Base-by-base conservation (phyloP, 1,140 invertebrate species). In the Potamilus streckersoni region DNA sequence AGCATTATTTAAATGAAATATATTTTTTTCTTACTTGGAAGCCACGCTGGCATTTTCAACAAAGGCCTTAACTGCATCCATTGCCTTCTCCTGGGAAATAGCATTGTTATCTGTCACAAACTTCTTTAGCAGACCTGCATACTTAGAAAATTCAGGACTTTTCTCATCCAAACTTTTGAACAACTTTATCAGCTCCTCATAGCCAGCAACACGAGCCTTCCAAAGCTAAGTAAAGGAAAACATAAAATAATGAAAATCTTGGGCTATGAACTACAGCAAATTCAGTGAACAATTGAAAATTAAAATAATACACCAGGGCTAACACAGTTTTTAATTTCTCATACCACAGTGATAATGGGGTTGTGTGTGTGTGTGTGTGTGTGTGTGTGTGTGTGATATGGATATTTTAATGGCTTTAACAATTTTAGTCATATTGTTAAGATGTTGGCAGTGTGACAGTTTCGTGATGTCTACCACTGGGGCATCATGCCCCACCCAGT, bases 91-190 rank as follows among this genome's bases (percentile, higher is more conserved):
- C 90, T 98, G 97, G 2, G 97, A 97, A 49, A 95, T 93, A 59
- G 94, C 97, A 94, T 99, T 98, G 75, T 94, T 96, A 87, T 99
- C 98, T 12, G 93, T 91, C 0, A 98, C 96, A 93, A 99, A 96
- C 89, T 98, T 98, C 86, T 98, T 98, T 58, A 99, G 93, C n/a
- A 98, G 90, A 8, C 95, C 94, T 2, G 95, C 90, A 91, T 95
- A 99, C 89, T 97, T 97, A 74, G 93, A 94, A 93, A 97, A 98
- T 87, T 98, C 97, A 2, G 95, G 93, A 65, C 95, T 95, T 86
- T 98, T 98, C 86, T 98, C 96, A 75, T 87, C 88, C 20, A 88
- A 82, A 13, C 78, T 76, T 65, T 93, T 92, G 90, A 99, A 98
- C 14, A 95, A 90, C 88, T 98, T 98, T 8, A 94, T 92, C 0